Conservation (phyloP, 2,888 invertebrate species). For the Didymodactylos carnosus region DNA sequence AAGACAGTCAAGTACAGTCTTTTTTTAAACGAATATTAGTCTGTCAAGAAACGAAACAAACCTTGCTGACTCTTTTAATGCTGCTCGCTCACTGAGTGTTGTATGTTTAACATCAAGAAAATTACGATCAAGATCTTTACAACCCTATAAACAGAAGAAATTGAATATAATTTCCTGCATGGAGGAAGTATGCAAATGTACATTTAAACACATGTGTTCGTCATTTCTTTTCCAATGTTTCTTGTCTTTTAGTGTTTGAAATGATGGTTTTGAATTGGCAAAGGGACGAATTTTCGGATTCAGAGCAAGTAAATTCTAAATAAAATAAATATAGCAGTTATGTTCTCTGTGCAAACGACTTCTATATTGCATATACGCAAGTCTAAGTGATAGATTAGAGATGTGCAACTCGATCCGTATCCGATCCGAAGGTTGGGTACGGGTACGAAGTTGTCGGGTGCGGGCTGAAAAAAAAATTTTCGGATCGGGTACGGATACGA, state of each 20-base stretch:
- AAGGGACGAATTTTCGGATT: constrained; percentile 62
- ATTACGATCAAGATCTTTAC: constrained; percentile 51
- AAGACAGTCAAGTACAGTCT: too few relatives aligned
- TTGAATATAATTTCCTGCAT: not conserved
- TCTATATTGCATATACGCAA: too few relatives aligned
- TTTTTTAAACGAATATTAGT: too few relatives aligned
- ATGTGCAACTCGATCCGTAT: too few relatives aligned
- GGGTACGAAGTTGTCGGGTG: too few relatives aligned
- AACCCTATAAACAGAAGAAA: constrained; percentile 39
- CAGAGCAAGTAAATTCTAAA: constrained; percentile 60
- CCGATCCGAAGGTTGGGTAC: not conserved
- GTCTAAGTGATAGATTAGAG: too few relatives aligned
- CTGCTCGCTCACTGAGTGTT: constrained; percentile 80
- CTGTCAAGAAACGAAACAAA: too few relatives aligned
- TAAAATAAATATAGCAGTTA: too few relatives aligned
- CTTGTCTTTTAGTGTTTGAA: constrained; percentile 62
- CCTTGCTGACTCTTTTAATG: constrained; percentile 60
- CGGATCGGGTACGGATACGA: too few relatives aligned
- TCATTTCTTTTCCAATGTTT: constrained; percentile 83
- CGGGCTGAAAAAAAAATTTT: too few relatives aligned
- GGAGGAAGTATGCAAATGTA: not conserved
- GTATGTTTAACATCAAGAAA: constrained; percentile 94
- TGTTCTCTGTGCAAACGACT: not conserved
- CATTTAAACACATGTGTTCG: constrained; percentile 58
- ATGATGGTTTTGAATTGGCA: constrained; percentile 62